Evolutionary conservation across 2,113 vertebrate genomes (phyloP), one percentile per base, ranked within the genome.

Genomic region (Nanorana parkeri): DNA sequence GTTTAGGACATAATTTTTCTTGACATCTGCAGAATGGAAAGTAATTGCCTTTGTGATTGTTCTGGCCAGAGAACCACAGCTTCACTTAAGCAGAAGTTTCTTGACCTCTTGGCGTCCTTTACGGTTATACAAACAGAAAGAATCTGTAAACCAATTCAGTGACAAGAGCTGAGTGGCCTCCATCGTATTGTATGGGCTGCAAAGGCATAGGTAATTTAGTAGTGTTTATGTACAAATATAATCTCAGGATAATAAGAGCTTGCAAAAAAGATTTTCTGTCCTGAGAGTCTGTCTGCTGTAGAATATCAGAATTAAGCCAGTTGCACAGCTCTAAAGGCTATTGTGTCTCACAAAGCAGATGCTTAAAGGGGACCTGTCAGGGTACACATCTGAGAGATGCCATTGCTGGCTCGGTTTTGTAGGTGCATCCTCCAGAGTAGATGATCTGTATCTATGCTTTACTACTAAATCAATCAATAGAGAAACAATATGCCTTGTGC

Each of bases 11-110:
- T 76, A 83, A 83, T 76, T 83, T 83, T 83, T 68, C 64, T 32
- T 83, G 80, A 83, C 80, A 83, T 68, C 52, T 66, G 80, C 72
- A 83, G 72, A 83, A 83, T 83, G 29, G 80, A 76, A 83, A 83
- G 80, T 76, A 83, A 83, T 83, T 83, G 71, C 80, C 47, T 83
- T 72, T 68, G 63, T 76, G 69, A 83, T 83, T 83, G 80, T 75
- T 83, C 61, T 83, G 72, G 80, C 63, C 80, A 68, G 68, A 83
- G 71, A 83, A 83, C 80, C 75, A 83, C 71, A 76, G 71, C 64
- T 67, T 76, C 72, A 83, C 52, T 83, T 83, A 83, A 83, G 72
- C 80, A 76, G 52, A 83, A 67, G 71, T 55, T 74, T 68, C 72
- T 83, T 76, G 80, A 83, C 80, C 80, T 83, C 63, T 60, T 54